Evolutionary conservation across 2,113 vertebrate species (phyloP).

Genomic region (Panurus biarmicus): DNA sequence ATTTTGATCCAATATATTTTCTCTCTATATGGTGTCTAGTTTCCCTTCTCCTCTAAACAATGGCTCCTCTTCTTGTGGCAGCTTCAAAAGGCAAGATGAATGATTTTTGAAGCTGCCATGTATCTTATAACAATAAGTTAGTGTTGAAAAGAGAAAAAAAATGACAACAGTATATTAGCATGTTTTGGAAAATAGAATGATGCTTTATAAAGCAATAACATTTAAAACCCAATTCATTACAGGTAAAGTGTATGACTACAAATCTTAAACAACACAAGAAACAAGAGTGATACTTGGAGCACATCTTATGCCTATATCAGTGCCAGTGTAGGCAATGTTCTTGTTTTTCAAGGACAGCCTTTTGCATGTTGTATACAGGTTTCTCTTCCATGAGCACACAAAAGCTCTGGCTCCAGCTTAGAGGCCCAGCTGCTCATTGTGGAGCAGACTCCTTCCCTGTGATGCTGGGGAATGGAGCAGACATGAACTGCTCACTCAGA

Average conservation of each 20-base stretch:
- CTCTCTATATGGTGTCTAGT: neutral
- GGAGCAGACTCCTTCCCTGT: neutral
- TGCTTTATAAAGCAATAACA: neutral
- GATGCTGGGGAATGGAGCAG: neutral
- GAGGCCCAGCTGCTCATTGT: neutral
- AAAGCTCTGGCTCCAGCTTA: neutral
- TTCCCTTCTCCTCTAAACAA: neutral
- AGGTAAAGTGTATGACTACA: neutral
- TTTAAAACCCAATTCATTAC: neutral
- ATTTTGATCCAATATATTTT: neutral
- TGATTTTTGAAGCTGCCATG: neutral
- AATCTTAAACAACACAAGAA: neutral
- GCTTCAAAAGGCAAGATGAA: neutral
- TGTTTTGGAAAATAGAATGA: neutral
- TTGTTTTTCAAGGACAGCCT: neutral
- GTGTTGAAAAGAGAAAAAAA: neutral
- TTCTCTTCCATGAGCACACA: neutral
- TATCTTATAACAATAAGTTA: neutral
- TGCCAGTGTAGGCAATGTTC: neutral
- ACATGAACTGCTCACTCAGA: neutral
- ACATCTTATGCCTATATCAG: neutral
- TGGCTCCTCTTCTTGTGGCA: neutral
- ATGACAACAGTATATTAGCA: neutral
- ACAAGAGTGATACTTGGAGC: neutral
- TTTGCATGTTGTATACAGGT: neutral